phyloP scores from a whole-genome alignment of 2,113 vertebrate species.

The Eulacestoma nigropectus region DNA sequence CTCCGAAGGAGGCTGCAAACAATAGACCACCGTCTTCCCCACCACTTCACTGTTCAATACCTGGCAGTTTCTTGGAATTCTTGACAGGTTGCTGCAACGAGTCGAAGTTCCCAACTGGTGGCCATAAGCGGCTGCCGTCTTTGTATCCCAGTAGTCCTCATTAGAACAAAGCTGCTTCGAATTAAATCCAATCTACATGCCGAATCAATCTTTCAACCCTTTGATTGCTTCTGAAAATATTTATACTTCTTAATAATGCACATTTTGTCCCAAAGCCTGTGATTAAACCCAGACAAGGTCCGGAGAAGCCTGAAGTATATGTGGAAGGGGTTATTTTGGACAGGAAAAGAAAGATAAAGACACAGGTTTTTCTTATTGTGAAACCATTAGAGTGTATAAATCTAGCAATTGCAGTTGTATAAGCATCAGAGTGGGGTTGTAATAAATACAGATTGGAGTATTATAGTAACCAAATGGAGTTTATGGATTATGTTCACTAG shows the following conservation, averaged over 20 bases:
- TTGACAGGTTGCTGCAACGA: constrained; percentile 48
- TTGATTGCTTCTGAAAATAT: constrained; percentile 86
- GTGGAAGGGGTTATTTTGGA: constrained; percentile 56
- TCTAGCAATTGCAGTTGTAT: constrained; percentile 67
- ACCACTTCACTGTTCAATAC: neutral
- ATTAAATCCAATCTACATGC: constrained; percentile 78
- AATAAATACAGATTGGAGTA: constrained; percentile 66
- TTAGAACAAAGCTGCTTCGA: constrained; percentile 80
- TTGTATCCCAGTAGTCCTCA: constrained; percentile 73
- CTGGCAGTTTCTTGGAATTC: constrained; percentile 14
- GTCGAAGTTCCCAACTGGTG: constrained; percentile 41
- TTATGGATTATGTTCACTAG: constrained; percentile 60
- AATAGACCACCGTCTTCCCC: neutral
- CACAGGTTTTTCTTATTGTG: constrained; percentile 69
- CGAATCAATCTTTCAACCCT: constrained; percentile 78
- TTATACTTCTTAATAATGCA: constrained; percentile 83
- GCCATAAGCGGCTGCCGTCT: constrained; percentile 39
- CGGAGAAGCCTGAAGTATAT: constrained; percentile 48
- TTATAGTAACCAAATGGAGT: constrained; percentile 60
- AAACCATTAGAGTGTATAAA: constrained; percentile 72
- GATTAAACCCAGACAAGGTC: constrained; percentile 78
- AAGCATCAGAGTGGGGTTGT: constrained; percentile 53
- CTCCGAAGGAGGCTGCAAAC: neutral
- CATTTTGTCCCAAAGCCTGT: constrained; percentile 77
- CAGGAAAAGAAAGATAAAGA: constrained; percentile 68